Base-by-base conservation (phyloP, 2,888 invertebrate genomes). In the Zaprionus bogoriensis region DNA sequence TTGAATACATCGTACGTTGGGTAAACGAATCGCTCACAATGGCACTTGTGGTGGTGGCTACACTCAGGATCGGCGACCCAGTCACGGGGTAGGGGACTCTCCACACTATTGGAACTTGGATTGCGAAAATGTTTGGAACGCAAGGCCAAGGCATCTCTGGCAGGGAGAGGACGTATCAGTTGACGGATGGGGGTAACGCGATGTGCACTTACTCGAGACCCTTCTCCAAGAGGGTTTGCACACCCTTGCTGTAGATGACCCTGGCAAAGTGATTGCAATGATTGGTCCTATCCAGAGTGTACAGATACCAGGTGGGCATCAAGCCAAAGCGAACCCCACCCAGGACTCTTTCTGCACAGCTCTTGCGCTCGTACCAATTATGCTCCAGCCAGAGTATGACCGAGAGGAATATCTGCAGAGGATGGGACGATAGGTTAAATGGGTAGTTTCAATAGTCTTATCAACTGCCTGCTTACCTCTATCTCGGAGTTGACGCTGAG, bases 1-100 rank as follows among this genome's bases (percentile, higher is more conserved):
- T 84, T 85, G 60, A 85, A 78, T 1, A 59, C 82, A 12, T 81
- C 82, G 20, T 77, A 84, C 4, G 78, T 81, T 1, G 82, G 85
- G 45, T 84, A 78, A 1, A 70, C 10, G 17, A 78, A 78, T 7
- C 50, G 54, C 17, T 64, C 53, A 41, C 85, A 78, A 14, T 78
- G 85, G 46, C 82, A 60, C 55, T 85, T 85, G 44, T 84, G 77
- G 7, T 78, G 77, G 20, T 78, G 57, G 1, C 62, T 30, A 41
- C 77, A 78, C 17, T 77, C 64, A 4, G 60, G 82, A 30, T 78
- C 77, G 3, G 70, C 85, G 7, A 78, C 54, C 77, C 77, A 78
- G 39, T 78, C 77, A 9, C 77, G 81, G 0, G 75, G 78, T 44
- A 84, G 19, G 0, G 60, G 78, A 1, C 10, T 14, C 4, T 52